Conservation (phyloP, 2,888 invertebrate species). For the Hyppa rectilinea region DNA sequence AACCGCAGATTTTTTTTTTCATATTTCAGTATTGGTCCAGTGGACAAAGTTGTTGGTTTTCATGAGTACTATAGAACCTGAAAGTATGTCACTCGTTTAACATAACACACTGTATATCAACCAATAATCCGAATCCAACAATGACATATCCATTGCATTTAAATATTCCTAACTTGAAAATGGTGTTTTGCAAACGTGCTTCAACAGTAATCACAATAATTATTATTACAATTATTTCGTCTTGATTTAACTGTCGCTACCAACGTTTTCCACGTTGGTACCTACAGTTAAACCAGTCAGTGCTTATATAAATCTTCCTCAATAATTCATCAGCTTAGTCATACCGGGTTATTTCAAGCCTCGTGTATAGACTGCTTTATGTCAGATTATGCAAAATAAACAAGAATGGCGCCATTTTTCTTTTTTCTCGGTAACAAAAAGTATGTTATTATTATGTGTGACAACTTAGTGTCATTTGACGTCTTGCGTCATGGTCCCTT, state of each 20-base stretch:
- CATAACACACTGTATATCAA: no score
- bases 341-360: conserved; percentile 29
- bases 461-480: conserved; percentile 40
- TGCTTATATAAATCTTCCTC: conserved; percentile 36
- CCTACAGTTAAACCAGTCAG: conserved; percentile 19
- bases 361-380: neutral
- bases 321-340: conserved; percentile 50
- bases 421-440: conserved; percentile 13
- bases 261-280: no score
- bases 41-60: no score
- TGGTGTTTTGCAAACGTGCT: conserved; percentile 6
- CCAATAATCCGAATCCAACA: neutral
- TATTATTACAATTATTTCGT: conserved; percentile 41
- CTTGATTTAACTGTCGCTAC: no score
- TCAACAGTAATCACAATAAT: conserved; percentile 10
- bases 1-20: no score
- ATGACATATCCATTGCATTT: neutral
- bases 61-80: no score
- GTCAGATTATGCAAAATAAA: conserved; percentile 27
- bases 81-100: no score
- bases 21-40: no score
- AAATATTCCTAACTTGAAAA: conserved; percentile 11
- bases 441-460: conserved; percentile 25
- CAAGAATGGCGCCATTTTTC: neutral
- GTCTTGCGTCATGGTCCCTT: conserved; percentile 29